Base-by-base conservation (phyloP, 2,797 vertebrate genomes). In the Hylomyscus alleni region DNA sequence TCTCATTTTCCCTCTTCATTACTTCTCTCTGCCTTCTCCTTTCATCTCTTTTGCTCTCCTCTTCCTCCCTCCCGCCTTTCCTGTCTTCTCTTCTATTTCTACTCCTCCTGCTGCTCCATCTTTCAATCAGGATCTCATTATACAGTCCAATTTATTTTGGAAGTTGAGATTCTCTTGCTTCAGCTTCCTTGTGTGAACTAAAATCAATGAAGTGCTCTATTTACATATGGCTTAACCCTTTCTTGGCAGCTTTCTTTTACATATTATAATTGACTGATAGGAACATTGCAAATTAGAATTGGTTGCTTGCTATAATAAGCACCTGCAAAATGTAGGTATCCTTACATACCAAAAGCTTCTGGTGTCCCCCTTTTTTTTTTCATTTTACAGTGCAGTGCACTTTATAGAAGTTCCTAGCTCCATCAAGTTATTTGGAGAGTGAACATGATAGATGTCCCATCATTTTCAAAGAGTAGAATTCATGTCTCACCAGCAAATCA, bases 341-440 rank as follows among this genome's bases (percentile, higher is more conserved):
- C 93, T 88, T 29, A 44, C 1, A 29, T 14, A 6, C 78, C 82
- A 83, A 93, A 81, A 78, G 13, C 31, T n/a, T 50, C 52, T 40
- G 3, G 0, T 17, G 19, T 34, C 3, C 26, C 29, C 7, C 22
- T 4, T 3, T 24, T n/a, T n/a, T n/a, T n/a, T n/a, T n/a, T n/a
- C 15, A 65, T 47, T 6, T 50, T 34, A 31, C 19, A 54, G 20
- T n/a, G n/a, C 29, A 56, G 0, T 62, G 56, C 10, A 81, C 11
- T 8, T 72, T 95, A 86, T 22, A 65, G 37, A 67, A 31, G 1
- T 5, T 7, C 37, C 89, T 44, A 52, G 15, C 1, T 78, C 14
- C 40, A 29, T 15, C 20, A 7, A 37, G 31, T 60, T 81, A 40
- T 69, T 94, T 60, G 73, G 8, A 77, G 44, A 93, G 1, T 40